Evolutionary conservation across 2,113 vertebrate species (phyloP), one percentile per base, ranked within the genome.

Genomic region (Suncus etruscus): DNA sequence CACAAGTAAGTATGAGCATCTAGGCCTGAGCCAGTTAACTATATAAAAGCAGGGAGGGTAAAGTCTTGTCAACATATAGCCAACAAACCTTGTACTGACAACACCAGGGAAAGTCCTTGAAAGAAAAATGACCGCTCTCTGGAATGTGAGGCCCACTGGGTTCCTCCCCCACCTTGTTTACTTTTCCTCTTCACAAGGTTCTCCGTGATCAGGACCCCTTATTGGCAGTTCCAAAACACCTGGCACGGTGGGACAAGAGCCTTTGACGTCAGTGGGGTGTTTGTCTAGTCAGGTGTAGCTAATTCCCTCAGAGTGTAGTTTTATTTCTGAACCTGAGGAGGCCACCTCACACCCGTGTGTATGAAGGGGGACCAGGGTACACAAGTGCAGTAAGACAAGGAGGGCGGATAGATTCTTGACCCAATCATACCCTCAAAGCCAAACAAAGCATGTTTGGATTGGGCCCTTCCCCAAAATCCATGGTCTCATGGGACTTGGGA

Each of bases 251-350:
- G 80, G 66, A 63, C 78, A 31, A 25, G 50, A 51, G 54, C 73
- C 86, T 93, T 94, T 95, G 93, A 96, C 94, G 93, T 97, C 95
- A 97, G 85, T 8, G 12, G 27, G 50, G 65, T 16, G 29, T 88
- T 50, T 96, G 92, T 91, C 92, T 94, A 90, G 77, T 95, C 95
- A 93, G 47, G 92, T 96, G 94, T 94, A 89, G 92, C 93, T 95
- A 96, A 97, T 95, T 81, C 86, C 77, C 81, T 89, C 48, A 29
- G 27, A 18, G 39, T 73, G 65, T 75, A 32, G 91, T 84, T 92
- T 92, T 68, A 8, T 84, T 94, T 92, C 80, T 70, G 39, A 82
- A 68, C 47, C 72, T 82, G 50, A 66, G 20, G n/a, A 72, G 66
- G 86, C 72, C 12, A 14, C 75, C 39, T 51, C 70, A 80, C 24